Evolutionary conservation across 2,888 invertebrate species (phyloP).

Genomic region (Archaeoteleia sp.): DNA sequence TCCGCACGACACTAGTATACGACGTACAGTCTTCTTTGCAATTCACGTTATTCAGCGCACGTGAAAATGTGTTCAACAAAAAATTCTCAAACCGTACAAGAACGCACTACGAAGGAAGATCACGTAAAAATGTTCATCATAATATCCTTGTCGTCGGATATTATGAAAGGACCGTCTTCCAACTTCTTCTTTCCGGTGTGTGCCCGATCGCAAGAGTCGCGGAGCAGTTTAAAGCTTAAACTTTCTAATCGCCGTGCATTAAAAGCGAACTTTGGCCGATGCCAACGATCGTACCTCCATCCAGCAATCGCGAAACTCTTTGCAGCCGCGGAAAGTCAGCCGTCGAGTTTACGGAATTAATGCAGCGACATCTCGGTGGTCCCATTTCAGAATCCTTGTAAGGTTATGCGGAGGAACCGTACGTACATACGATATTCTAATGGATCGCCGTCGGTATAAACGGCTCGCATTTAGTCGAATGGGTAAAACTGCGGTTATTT

Average conservation of each 20-base stretch:
- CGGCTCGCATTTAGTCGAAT: slow-evolving; percentile 66
- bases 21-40: neutral
- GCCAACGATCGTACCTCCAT: slow-evolving; percentile 4
- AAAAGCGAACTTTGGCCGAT: slow-evolving; percentile 7
- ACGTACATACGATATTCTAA: slow-evolving; percentile 64
- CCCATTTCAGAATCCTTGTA: slow-evolving; percentile 51
- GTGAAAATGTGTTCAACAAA: neutral
- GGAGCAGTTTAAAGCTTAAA: slow-evolving; percentile 6
- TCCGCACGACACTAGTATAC: neutral
- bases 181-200: neutral
- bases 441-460: slow-evolving; percentile 56
- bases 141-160: neutral
- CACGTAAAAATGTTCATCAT: slow-evolving; percentile 4
- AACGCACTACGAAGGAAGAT: neutral
- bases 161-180: neutral
- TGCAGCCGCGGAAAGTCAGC: no score
- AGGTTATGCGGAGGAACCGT: slow-evolving; percentile 43
- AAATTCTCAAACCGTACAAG: neutral
- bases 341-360: slow-evolving; percentile 31
- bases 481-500: slow-evolving; percentile 73
- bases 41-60: neutral
- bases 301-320: no score
- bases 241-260: slow-evolving; percentile 8
- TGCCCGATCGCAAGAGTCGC: neutral
- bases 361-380: slow-evolving; percentile 35